Percentiles rank a stretch among this genome's conserved stretches.
Evolutionary conservation across 2,888 invertebrate species (phyloP).

Genomic region (Stenurella melanura): DNA sequence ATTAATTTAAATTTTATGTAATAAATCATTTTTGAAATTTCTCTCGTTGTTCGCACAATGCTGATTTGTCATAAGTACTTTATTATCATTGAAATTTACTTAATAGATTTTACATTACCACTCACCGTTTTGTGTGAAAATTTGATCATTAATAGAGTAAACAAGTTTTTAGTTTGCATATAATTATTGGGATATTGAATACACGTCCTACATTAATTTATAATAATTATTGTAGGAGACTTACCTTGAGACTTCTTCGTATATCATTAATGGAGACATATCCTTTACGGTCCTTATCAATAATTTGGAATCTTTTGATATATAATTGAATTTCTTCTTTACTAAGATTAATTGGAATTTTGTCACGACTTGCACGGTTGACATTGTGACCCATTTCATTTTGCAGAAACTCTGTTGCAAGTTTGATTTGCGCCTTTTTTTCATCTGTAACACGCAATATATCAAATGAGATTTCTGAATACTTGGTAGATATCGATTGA

Average conservation of each 20-base stretch:
- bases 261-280: constrained; percentile 99
- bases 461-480: background rate
- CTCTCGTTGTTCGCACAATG: too few species aligned
- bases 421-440: constrained; percentile 84
- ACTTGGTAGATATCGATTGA: too few species aligned
- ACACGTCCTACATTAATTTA: too few species aligned
- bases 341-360: constrained; percentile 92
- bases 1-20: too few species aligned
- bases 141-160: too few species aligned
- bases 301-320: constrained; percentile 95
- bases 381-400: constrained; percentile 98
- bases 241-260: constrained; percentile 94
- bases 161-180: too few species aligned
- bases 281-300: constrained; percentile 97
- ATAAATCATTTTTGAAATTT: too few species aligned
- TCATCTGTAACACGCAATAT: constrained; percentile 62
- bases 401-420: constrained; percentile 89
- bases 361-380: constrained; percentile 89
- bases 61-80: too few species aligned
- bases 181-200: too few species aligned
- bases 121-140: too few species aligned
- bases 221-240: constrained; percentile 40
- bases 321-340: constrained; percentile 96
- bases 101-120: too few species aligned
- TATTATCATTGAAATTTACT: too few species aligned